Evolutionary conservation across 2,888 invertebrate genomes (phyloP), one percentile per base, ranked within the genome.

Genomic region (Nemotelus pantherinus): DNA sequence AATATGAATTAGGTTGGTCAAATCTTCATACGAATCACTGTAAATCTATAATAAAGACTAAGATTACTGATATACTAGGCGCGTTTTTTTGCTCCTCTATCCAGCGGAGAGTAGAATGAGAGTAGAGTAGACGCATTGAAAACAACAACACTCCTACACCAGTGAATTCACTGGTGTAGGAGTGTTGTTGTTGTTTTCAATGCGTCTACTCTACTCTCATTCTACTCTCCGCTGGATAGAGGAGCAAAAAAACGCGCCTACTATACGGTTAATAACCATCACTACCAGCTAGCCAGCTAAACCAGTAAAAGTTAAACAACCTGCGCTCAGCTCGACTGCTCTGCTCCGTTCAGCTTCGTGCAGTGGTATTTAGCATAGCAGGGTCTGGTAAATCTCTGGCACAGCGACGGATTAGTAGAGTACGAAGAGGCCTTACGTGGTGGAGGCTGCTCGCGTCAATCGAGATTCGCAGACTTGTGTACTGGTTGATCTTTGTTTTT

Each of bases 231-330:
- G n/a, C n/a, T n/a, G n/a, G n/a, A n/a, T n/a, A n/a, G n/a, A n/a
- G n/a, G n/a, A n/a, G n/a, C n/a, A n/a, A n/a, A n/a, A n/a, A n/a
- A n/a, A n/a, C n/a, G n/a, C n/a, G n/a, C n/a, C n/a, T n/a, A n/a
- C 39, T 53, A 45, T 70, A 70, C 70, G 70, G 70, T 53, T 70
- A 39, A 70, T 70, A 70, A 10, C 70, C 47, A 55, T 50, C 55
- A 70, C 41, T 63, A 41, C 43, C 2, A 39, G 43, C 53, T n/a
- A 70, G 25, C 70, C 70, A 53, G 70, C 70, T 70, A 43, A 70
- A 70, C 70, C 55, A 70, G 70, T 70, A 70, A 70, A 70, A 70
- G 70, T 70, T 53, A 70, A 70, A 70, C 70, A 70, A 70, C 70
- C 70, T 70, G 70, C n/a, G 55, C 25, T 25, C 53, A 43, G 55